These are phyloP conservation scores for Tenrec ecaudatus DNA, from an alignment of 2,113 vertebrate genomes.

Conservation along the genomic window DNA sequence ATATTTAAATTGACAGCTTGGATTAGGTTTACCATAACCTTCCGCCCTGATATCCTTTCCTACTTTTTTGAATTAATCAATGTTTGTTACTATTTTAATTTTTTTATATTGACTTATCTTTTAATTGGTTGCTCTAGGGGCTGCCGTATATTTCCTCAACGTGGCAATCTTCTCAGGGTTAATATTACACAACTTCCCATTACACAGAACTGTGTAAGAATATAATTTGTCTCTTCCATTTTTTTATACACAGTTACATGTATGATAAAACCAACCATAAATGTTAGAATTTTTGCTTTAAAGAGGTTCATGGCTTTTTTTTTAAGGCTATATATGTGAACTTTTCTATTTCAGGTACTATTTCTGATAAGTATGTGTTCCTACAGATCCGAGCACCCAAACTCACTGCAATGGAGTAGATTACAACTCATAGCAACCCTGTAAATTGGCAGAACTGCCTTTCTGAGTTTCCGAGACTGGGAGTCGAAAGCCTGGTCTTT, in stretches of 20 bases:
- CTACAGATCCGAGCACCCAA: not conserved
- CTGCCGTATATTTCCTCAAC: not conserved
- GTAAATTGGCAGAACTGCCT: too few species aligned
- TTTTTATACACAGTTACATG: not conserved
- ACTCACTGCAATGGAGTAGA: too few species aligned
- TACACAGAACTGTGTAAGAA: not conserved
- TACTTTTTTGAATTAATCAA: not conserved
- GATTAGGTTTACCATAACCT: not conserved
- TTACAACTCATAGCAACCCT: too few species aligned
- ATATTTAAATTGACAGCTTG: conserved; percentile 26
- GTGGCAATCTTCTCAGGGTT: not conserved
- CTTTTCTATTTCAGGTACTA: not conserved
- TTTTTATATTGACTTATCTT: not conserved
- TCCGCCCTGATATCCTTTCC: not conserved
- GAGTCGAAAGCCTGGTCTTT: too few species aligned
- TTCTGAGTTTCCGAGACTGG: too few species aligned
- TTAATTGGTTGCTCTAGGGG: not conserved
- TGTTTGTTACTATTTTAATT: not conserved
- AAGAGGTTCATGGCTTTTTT: too few species aligned
- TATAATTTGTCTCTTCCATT: not conserved
- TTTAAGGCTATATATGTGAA: not conserved
- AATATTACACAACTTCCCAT: not conserved
- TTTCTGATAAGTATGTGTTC: conserved; percentile 7
- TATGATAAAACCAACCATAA: not conserved
- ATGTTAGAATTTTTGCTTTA: not conserved